phyloP scores from a whole-genome alignment of 2,113 vertebrate species.

The Todiramphus saurophagus region DNA sequence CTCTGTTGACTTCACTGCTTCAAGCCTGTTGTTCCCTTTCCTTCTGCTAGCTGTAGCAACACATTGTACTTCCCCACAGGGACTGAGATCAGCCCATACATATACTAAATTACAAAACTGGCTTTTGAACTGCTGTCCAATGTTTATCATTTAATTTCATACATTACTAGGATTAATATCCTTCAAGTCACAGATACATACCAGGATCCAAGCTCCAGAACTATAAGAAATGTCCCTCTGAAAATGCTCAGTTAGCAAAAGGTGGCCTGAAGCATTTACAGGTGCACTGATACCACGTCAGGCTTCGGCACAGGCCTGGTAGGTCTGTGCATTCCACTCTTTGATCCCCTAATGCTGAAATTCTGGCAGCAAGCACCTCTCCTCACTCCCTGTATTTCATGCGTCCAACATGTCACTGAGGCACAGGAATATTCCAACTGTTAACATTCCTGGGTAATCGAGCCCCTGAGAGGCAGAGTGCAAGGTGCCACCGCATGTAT shows the following conservation, averaged over 20 bases:
- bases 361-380: neutral
- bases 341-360: neutral
- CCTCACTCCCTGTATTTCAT: neutral
- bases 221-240: neutral
- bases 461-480: neutral
- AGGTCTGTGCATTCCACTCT: neutral
- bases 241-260: neutral
- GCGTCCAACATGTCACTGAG: neutral
- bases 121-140: neutral
- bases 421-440: neutral
- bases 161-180: neutral
- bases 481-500: neutral
- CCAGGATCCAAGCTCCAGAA: neutral
- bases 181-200: neutral
- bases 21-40: neutral
- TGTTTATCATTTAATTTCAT: neutral
- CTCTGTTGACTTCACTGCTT: neutral
- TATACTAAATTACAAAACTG: neutral
- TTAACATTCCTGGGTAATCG: neutral
- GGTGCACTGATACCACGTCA: fast-evolving
- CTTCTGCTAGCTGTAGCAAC: neutral
- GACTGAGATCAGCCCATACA: neutral
- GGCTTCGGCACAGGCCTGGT: neutral
- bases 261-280: neutral
- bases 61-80: neutral